Base-by-base conservation (phyloP, 2,113 vertebrate species). In the Poeciliopsis prolifica region DNA sequence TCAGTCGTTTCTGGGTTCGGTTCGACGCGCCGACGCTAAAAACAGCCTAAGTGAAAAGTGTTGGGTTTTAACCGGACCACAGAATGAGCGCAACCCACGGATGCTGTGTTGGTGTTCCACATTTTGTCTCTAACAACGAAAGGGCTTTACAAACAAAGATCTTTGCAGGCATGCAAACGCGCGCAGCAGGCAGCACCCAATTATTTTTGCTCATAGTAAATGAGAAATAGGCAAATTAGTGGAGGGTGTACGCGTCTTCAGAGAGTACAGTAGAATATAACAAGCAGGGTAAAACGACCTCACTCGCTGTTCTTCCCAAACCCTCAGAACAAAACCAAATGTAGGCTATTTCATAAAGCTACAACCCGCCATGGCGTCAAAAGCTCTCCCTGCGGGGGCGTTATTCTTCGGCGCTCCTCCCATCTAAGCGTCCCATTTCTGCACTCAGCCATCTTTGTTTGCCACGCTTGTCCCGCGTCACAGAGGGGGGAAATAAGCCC, bases 341-440 rank as follows among this genome's bases (percentile, higher is more conserved):
- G 88, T 90, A 90, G 88, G 89, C 89, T 90, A 91, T 91, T 86
- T 89, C 69, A 87, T 88, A 87, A 91, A 93, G 90, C 88, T 89
- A 92, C 87, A 91, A 92, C 80, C 81, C 84, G 35, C 26, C 29
- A 29, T 29, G 29, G 29, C 29, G 29, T 29, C 29, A 3, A 93
- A 91, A 90, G 91, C 69, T 30, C 22, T 91, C 91, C 91, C 91
- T 37, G 83, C 33, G 73, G 92, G 92, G 90, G 84, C 83, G 68
- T 85, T 88, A 80, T 87, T 88, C 91, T 94, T 93, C 92, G 87
- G 91, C 91, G 72, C 83, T 88, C 82, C 87, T 85, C 92, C 92
- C 91, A 88, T 9, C 1, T 92, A 93, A 92, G 91, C 83, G 89
- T 72, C 91, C 91, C 87, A 92, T 92, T 93, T 91, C 87, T 90